Conservation (phyloP, 1,140 invertebrate genomes). For the Halesus radiatus region DNA sequence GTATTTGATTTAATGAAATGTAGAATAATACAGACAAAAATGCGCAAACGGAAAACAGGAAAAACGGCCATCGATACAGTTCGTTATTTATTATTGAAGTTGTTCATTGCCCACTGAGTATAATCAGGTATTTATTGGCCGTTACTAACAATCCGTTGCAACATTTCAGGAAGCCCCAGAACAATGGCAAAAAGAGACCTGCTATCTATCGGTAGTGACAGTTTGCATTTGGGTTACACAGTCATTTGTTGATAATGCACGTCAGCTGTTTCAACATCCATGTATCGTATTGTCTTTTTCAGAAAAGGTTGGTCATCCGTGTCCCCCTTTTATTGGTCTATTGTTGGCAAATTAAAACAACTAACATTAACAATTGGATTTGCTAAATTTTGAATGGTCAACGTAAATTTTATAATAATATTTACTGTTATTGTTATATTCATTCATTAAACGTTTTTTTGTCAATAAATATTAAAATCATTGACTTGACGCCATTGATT, state of each 20-base stretch:
- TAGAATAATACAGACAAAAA: too few species aligned
- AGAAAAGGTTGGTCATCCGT: slow-evolving; percentile 4
- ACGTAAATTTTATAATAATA: too few species aligned
- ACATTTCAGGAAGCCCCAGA: slow-evolving; percentile 24
- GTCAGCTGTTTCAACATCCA: slow-evolving; percentile 3
- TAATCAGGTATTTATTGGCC: background rate
- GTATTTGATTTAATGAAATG: too few species aligned
- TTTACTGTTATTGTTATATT: too few species aligned
- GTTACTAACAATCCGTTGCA: slow-evolving; percentile 9
- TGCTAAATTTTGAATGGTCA: too few species aligned
- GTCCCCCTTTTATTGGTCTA: background rate
- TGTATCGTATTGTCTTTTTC: background rate
- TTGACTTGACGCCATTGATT: too few species aligned
- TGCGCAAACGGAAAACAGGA: too few species aligned
- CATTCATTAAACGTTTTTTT: too few species aligned
- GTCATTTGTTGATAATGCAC: slow-evolving; percentile 12
- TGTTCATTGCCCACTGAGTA: background rate
- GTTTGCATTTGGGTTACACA: slow-evolving; percentile 15
- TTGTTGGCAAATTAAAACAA: background rate
- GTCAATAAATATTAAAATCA: too few species aligned
- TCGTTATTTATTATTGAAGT: background rate
- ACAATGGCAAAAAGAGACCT: background rate
- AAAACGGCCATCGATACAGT: too few species aligned
- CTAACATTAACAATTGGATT: too few species aligned
- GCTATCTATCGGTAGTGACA: too few species aligned